Conservation (phyloP, 2,888 invertebrate genomes). For the Philonicus albiceps region DNA sequence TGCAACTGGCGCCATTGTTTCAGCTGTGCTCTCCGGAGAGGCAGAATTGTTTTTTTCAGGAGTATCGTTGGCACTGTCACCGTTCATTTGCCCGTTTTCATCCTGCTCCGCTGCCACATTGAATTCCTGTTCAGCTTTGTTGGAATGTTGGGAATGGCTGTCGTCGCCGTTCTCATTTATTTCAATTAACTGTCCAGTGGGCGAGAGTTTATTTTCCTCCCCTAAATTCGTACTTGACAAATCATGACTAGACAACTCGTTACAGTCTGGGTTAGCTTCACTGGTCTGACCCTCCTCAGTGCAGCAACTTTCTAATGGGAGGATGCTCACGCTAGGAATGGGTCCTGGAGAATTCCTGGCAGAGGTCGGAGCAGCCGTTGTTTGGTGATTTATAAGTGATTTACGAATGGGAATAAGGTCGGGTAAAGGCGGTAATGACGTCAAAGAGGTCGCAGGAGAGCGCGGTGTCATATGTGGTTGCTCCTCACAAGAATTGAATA, state of each 20-base stretch:
- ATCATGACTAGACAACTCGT: constrained; percentile 19
- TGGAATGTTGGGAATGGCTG: constrained; percentile 5
- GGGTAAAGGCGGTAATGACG: constrained; percentile 51
- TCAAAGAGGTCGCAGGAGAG: constrained; percentile 43
- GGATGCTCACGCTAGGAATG: not conserved
- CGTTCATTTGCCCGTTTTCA: not conserved
- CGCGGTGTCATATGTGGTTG: constrained; percentile 13
- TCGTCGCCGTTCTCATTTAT: not conserved
- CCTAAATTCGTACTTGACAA: not conserved
- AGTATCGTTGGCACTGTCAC: not conserved
- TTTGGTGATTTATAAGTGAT: constrained; percentile 38
- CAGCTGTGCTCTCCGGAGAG: not conserved
- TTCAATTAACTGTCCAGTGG: not conserved
- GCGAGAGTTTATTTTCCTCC: not conserved
- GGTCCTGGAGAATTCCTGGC: not conserved
- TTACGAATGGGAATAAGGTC: constrained; percentile 51
- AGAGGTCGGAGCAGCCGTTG: not conserved
- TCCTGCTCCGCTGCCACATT: not conserved
- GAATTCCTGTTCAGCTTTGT: not conserved
- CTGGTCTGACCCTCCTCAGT: not conserved
- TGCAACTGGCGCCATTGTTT: not conserved
- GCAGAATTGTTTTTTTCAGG: not conserved
- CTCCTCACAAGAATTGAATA: not conserved
- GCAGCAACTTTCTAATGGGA: not conserved
- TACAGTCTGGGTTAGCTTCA: not conserved